Evolutionary conservation across 2,113 vertebrate genomes (phyloP).

Genomic region (Sander vitreus): DNA sequence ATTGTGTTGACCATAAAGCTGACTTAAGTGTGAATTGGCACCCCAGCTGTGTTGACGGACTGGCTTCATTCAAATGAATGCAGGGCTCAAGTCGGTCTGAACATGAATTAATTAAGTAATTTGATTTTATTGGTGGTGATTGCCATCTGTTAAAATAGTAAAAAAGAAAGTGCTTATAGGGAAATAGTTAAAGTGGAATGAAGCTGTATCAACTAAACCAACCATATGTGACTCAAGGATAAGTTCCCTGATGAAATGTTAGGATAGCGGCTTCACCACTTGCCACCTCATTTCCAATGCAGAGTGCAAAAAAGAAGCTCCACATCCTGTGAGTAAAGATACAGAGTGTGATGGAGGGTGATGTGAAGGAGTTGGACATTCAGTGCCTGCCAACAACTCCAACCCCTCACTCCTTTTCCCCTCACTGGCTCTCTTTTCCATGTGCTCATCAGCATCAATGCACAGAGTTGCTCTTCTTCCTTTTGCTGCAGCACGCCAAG

Average conservation of each 20-base stretch:
- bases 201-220: background rate
- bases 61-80: background rate
- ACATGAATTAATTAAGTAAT: background rate
- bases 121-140: no score
- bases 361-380: slow-evolving; percentile 72
- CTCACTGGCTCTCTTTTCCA: slow-evolving; percentile 52
- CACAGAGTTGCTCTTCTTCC: slow-evolving; percentile 73
- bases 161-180: background rate
- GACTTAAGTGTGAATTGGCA: background rate
- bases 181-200: background rate
- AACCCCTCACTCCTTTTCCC: slow-evolving; percentile 27
- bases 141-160: background rate
- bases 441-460: slow-evolving; percentile 69
- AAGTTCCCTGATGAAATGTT: background rate
- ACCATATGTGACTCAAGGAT: background rate
- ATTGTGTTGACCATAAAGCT: background rate
- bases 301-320: slow-evolving; percentile 46
- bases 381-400: slow-evolving; percentile 74
- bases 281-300: slow-evolving; percentile 36
- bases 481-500: slow-evolving; percentile 58
- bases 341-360: slow-evolving; percentile 38
- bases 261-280: slow-evolving; percentile 2
- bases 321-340: slow-evolving; percentile 57
- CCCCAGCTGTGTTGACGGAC: background rate
- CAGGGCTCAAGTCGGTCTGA: background rate